A percentile compares a stretch with the other conserved stretches of the same genome.
phyloP scores from a whole-genome alignment of 1,140 invertebrate species.

The Periplaneta americana region DNA sequence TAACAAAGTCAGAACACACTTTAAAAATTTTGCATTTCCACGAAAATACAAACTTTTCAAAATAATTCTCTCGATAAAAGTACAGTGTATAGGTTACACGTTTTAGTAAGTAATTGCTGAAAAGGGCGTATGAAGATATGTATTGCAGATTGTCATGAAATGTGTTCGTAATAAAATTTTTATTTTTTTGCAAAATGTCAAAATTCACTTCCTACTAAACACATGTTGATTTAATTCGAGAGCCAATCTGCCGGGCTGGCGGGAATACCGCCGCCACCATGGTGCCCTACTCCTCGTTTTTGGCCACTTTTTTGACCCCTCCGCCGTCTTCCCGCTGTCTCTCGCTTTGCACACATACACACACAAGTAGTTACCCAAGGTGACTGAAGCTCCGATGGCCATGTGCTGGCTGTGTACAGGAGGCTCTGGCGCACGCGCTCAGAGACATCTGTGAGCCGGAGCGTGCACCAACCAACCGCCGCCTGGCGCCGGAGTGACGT shows the following conservation, averaged over 20 bases:
- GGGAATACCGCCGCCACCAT: not conserved
- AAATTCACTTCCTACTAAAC: not conserved
- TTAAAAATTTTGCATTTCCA: too few species aligned
- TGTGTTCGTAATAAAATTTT: too few species aligned
- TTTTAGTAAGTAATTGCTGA: too few species aligned
- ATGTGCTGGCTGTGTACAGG: not conserved
- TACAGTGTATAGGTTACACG: too few species aligned
- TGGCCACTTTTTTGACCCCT: not conserved
- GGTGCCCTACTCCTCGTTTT: not conserved
- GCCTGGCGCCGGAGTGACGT: not conserved
- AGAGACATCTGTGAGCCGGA: not conserved
- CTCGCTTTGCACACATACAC: not conserved
- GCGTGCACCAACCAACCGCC: not conserved
- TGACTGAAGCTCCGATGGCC: not conserved
- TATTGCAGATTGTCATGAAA: too few species aligned
- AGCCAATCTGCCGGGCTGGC: not conserved
- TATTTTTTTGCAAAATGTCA: not conserved
- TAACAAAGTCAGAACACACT: too few species aligned
- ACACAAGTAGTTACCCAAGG: not conserved
- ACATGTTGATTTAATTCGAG: too few species aligned
- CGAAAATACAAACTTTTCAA: too few species aligned
- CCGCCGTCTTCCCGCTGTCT: not conserved
- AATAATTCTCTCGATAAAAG: too few species aligned
- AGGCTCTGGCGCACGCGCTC: not conserved
- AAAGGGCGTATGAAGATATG: too few species aligned